Evolutionary conservation across 2,888 invertebrate species (phyloP), one percentile per base, ranked within the genome.

Genomic region (Pristionchus exspectatus): DNA sequence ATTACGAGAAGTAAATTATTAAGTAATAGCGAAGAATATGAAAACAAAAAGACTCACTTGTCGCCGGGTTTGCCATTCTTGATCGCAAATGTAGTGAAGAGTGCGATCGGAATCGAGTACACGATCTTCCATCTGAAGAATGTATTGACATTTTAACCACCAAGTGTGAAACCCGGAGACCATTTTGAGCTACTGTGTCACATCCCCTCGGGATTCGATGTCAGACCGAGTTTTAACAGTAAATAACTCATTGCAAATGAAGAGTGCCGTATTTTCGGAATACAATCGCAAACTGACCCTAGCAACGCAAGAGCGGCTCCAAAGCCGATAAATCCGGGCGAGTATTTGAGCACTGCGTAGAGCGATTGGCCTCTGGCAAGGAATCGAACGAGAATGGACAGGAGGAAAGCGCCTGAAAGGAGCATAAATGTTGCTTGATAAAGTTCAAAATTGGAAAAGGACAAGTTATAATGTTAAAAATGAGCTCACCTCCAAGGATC

Each of bases 291-390:
- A 9, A 56, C 87, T 88, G 66, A 92, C 93, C 91, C 24, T 4
- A 93, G 86, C 54, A 92, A 88, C 38, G 92, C 74, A 16, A 93
- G 38, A 27, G 93, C 92, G 89, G 94, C 92, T 9, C 90, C 88
- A 72, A 94, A 91, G 21, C 94, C 94, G 38, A 95, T 90, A 27
- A 91, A 81, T 30, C 94, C 94, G 50, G 93, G 93, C 16, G 91
- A 77, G 59, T 90, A 63, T 33, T 74, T 81, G 24, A 90, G 66
- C 18, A 90, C 54, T 59, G 77, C 27, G 30, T 90, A 90, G 50
- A 88, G 63, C 5, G 63, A 38, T 27, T 33, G 33, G 27, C 88
- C 74, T 81, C 81, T 63, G 69, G 27, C 44, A 33, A 89, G 77
- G 54, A 89, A 54, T 38, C 88, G 88, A 12, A 44, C 18, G n/a